Conservation (phyloP, 2,113 vertebrate species). For the Aplodontia rufa region DNA sequence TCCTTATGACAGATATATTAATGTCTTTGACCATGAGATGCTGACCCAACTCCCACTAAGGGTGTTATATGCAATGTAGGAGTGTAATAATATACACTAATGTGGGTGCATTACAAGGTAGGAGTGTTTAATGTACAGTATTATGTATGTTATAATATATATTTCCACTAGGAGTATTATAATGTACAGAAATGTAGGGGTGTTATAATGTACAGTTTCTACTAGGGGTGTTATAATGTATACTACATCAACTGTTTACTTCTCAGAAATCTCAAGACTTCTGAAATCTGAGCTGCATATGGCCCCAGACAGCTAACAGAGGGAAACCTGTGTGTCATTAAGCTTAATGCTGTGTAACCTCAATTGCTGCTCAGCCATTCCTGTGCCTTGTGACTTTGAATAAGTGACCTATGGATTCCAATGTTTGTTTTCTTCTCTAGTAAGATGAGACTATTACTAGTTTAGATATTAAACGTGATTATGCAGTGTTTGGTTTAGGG, state of each 20-base stretch:
- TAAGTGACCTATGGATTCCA: not conserved
- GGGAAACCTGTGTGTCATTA: not conserved
- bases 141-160: not conserved
- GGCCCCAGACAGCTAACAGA: not conserved
- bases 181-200: not conserved
- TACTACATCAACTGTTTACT: not conserved
- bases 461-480: not conserved
- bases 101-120: too few relatives aligned
- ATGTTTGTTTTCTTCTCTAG: not conserved
- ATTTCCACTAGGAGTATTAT: not conserved
- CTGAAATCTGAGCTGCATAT: conserved; percentile 7
- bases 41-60: not conserved
- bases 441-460: not conserved
- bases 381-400: not conserved
- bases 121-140: not conserved
- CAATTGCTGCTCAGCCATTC: not conserved
- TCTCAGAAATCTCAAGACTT: conserved; percentile 28
- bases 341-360: not conserved
- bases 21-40: not conserved
- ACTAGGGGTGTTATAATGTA: not conserved
- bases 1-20: not conserved
- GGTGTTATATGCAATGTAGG: not conserved
- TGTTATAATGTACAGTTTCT: not conserved
- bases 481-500: not conserved
- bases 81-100: not conserved